Evolutionary conservation across 2,888 invertebrate genomes (phyloP), one percentile per base, ranked within the genome.

Genomic region (Chymomyza amoena): DNA sequence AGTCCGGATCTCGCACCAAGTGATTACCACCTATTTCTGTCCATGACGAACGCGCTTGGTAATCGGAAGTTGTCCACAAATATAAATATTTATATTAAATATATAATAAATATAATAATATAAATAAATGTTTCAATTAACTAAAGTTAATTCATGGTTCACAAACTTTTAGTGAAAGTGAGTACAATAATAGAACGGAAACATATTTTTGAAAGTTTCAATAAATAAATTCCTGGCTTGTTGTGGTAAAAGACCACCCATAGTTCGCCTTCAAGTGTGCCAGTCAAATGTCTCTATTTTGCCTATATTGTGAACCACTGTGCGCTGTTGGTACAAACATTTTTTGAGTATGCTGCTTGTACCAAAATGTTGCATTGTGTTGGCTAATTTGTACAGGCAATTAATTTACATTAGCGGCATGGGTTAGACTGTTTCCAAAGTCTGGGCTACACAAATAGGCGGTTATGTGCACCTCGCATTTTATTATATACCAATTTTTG

Each of bases 381-480:
- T 73, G 87, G 76, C 82, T 83, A 83, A 83, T 83, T 83, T 87
- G 82, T 73, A 79, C 87, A 76, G 81, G 82, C 82, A 83, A 83
- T 83, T 83, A 83, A 87, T 83, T 83, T 87, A 84, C 82, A 81
- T 84, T 84, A 75, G 68, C 59, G 67, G 52, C 59, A 39, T 57
- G 57, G 20, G 20, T 20, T 45, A 45, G 7, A 25, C 15, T 32
- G 61, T 61, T 50, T 20, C 61, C 25, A 28, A 60, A 13, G 57
- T 28, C 1, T n/a, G 62, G 28, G n/a, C 10, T 18, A 9, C 18
- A 51, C 16, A 51, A 51, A 51, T 15, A 15, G 5, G 45, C 2
- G 10, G 32, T 36, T 45, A 15, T 16, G 60, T 32, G 6, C 20
- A 57, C 28, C 77, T 79, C 70, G 74, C 54, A 74, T 82, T 82